Conservation (phyloP, 1,140 invertebrate genomes). For the Bombus breviceps region DNA sequence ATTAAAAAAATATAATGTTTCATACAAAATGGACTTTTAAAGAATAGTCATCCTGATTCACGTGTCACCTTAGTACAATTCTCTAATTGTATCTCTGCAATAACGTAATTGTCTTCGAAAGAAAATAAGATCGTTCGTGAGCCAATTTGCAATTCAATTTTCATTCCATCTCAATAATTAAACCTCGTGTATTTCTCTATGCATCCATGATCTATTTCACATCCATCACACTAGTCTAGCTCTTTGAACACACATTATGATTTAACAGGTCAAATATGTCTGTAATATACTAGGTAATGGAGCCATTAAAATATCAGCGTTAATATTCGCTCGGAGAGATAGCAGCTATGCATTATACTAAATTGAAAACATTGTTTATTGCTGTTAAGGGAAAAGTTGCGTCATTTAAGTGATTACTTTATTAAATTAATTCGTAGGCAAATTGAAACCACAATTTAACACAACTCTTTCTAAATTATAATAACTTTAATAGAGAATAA, state of each 20-base stretch:
- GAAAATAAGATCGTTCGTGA: too few relatives aligned
- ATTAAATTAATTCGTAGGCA: too few relatives aligned
- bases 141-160: too few relatives aligned
- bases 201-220: constrained; percentile 6
- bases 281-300: constrained; percentile 50
- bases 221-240: neutral
- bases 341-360: neutral
- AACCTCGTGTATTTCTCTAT: too few relatives aligned
- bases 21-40: too few relatives aligned
- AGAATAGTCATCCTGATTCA: too few relatives aligned
- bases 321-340: constrained; percentile 29
- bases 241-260: constrained; percentile 15
- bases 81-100: too few relatives aligned
- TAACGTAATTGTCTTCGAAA: too few relatives aligned
- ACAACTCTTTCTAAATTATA: neutral
- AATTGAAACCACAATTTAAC: neutral
- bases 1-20: too few relatives aligned
- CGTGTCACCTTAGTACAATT: too few relatives aligned
- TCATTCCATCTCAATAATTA: too few relatives aligned
- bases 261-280: constrained; percentile 21
- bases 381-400: neutral
- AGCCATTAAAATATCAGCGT: constrained; percentile 49
- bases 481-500: neutral
- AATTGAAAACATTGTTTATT: constrained; percentile 22
- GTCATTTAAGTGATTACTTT: neutral